A percentile compares a stretch with the other conserved stretches of the same genome.
These are phyloP conservation scores for Magallana gigas DNA, from an alignment of 1,140 invertebrate species.

Conservation along the genomic window DNA sequence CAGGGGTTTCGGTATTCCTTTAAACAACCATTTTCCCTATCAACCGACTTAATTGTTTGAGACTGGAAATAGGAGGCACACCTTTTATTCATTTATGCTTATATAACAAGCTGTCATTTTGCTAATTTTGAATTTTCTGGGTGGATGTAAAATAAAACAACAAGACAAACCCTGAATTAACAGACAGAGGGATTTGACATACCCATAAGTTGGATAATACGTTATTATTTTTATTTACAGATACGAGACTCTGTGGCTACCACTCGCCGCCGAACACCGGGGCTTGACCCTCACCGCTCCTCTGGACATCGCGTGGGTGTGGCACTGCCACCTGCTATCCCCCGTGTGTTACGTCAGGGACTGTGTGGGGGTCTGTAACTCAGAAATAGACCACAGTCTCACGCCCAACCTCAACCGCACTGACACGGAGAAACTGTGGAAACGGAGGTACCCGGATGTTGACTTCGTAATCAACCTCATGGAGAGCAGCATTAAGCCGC, in stretches of 20 bases:
- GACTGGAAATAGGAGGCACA: too few relatives aligned
- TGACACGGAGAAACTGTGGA: slow-evolving; percentile 57
- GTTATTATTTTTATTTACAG: slow-evolving; percentile 53
- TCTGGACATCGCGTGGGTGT: slow-evolving; percentile 80
- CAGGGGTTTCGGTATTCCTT: too few relatives aligned
- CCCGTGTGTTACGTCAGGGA: slow-evolving; percentile 77
- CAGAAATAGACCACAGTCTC: slow-evolving; percentile 75
- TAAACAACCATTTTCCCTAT: too few relatives aligned
- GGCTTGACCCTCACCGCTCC: slow-evolving; percentile 71
- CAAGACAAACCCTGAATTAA: too few relatives aligned
- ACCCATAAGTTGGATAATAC: too few relatives aligned
- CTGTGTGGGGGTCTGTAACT: slow-evolving; percentile 73
- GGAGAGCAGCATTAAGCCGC: not conserved
- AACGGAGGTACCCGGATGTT: slow-evolving; percentile 55
- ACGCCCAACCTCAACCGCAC: slow-evolving; percentile 46
- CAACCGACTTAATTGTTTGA: too few relatives aligned
- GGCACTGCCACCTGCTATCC: slow-evolving; percentile 79
- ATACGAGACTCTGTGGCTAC: slow-evolving; percentile 79
- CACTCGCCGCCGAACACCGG: slow-evolving; percentile 71
- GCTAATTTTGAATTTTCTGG: too few relatives aligned
- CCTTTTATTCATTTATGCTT: too few relatives aligned
- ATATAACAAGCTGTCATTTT: too few relatives aligned
- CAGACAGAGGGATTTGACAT: too few relatives aligned
- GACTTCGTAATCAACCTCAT: slow-evolving; percentile 55
- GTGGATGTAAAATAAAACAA: too few relatives aligned